Percentiles rank a stretch among this genome's conserved stretches.
phyloP scores from a whole-genome alignment of 2,797 vertebrate genomes.

The Xenopus petersii region DNA sequence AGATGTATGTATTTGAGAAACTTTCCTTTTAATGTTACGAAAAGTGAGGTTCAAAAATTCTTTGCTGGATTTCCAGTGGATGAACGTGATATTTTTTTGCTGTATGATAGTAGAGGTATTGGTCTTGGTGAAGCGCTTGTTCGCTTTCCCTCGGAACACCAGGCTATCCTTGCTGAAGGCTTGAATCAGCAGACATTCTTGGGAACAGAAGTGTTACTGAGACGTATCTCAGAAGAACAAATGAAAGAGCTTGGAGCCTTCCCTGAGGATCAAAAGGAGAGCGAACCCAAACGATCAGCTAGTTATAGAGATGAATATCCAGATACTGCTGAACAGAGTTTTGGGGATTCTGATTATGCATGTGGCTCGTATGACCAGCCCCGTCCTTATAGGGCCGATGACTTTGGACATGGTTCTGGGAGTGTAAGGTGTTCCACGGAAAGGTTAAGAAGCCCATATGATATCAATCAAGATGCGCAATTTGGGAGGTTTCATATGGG shows the following conservation, averaged over 20 bases:
- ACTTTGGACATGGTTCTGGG: conserved; percentile 54
- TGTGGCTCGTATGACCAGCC: conserved; percentile 44
- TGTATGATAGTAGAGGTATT: conserved; percentile 80
- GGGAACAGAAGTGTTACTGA: conserved; percentile 85
- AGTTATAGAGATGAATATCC: conserved; percentile 55
- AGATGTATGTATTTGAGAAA: conserved; percentile 82
- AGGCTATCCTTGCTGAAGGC: conserved; percentile 78
- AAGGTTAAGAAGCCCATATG: conserved; percentile 55
- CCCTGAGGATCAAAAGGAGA: conserved; percentile 49
- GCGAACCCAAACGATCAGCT: conserved; percentile 52
- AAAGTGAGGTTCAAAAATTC: conserved; percentile 89
- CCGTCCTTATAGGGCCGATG: conserved; percentile 55
- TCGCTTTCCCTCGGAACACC: conserved; percentile 81
- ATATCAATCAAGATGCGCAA: conserved; percentile 55
- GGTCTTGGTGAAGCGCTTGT: conserved; percentile 90
- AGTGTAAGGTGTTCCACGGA: conserved; percentile 60
- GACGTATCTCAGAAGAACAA: conserved; percentile 83
- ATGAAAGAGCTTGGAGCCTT: conserved; percentile 77
- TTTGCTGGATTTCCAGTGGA: conserved; percentile 80
- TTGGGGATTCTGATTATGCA: conserved; percentile 52
- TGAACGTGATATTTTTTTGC: conserved; percentile 80
- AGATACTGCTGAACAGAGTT: conserved; percentile 53
- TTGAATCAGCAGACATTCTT: conserved; percentile 83
- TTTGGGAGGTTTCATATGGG: conserved; percentile 62
- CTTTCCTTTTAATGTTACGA: conserved; percentile 90